A percentile compares a stretch with the other conserved stretches of the same genome.
These are phyloP conservation scores for Gymnorhina tibicen DNA, from an alignment of 2,113 vertebrate species.

Conservation along the genomic window DNA sequence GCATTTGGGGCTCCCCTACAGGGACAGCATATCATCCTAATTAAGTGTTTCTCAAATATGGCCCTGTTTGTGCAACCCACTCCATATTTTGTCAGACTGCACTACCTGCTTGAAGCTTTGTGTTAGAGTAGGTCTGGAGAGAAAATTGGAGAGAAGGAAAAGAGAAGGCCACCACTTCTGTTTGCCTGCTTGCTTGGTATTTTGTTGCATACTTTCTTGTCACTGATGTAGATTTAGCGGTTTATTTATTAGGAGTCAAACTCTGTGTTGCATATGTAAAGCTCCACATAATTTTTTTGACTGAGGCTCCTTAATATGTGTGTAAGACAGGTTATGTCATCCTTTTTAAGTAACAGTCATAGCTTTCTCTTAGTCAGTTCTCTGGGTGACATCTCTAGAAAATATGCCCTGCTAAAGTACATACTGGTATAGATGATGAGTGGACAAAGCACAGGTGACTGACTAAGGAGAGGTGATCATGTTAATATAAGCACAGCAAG, in stretches of 20 bases:
- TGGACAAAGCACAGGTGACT: background rate
- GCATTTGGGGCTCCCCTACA: background rate
- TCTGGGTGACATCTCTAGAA: background rate
- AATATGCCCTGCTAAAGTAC: background rate
- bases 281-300: background rate
- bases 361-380: background rate
- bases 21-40: background rate
- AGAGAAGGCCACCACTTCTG: background rate
- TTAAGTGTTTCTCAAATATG: background rate
- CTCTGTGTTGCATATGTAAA: background rate
- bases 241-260: background rate
- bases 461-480: background rate
- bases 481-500: background rate
- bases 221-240: background rate
- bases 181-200: background rate
- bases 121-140: background rate
- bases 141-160: background rate
- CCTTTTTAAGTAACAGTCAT: background rate
- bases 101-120: background rate
- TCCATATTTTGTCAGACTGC: background rate
- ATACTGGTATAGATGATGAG: background rate
- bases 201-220: background rate
- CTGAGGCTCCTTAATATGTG: background rate
- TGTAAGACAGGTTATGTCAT: background rate
- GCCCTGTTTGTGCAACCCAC: background rate